These are phyloP conservation scores for Scotopteryx bipunctaria DNA, from an alignment of 2,888 invertebrate species.

Conservation along the genomic window DNA sequence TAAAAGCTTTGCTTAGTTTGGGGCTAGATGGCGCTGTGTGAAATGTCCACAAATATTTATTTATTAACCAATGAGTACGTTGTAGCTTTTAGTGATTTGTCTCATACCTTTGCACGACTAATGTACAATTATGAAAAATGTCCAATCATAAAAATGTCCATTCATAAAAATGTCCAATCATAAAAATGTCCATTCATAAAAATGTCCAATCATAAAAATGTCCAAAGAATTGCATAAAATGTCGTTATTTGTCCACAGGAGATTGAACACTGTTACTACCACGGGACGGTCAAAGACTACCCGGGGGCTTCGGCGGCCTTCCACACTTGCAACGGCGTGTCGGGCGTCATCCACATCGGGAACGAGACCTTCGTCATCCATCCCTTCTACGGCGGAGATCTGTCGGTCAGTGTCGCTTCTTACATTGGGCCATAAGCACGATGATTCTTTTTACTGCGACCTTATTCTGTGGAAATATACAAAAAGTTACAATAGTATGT, in stretches of 20 bases:
- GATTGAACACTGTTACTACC: conserved; percentile 99
- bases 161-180: too few relatives aligned
- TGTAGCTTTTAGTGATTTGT: too few relatives aligned
- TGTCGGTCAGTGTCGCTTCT: conserved; percentile 90
- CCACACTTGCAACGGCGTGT: conserved; percentile 98
- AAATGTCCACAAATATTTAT: too few relatives aligned
- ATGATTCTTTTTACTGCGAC: too few relatives aligned
- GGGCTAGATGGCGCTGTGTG: too few relatives aligned
- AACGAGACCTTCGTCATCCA: conserved; percentile 99
- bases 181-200: background rate
- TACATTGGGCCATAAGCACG: background rate
- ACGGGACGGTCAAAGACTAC: conserved; percentile 98
- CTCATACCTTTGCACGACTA: too few relatives aligned
- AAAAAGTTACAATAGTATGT: too few relatives aligned
- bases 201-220: background rate
- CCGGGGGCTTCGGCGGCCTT: conserved; percentile 98
- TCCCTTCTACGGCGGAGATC: conserved; percentile 98
- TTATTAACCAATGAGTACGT: too few relatives aligned
- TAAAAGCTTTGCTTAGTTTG: too few relatives aligned
- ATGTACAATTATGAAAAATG: too few relatives aligned
- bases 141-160: too few relatives aligned
- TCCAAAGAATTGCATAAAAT: background rate
- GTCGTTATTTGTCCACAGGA: conserved; percentile 83
- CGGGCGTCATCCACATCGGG: conserved; percentile 98
- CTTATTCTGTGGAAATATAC: too few relatives aligned